Percentiles rank a stretch among this genome's conserved stretches.
phyloP scores from a whole-genome alignment of 1,140 invertebrate species.

The Drosophila ananassae region DNA sequence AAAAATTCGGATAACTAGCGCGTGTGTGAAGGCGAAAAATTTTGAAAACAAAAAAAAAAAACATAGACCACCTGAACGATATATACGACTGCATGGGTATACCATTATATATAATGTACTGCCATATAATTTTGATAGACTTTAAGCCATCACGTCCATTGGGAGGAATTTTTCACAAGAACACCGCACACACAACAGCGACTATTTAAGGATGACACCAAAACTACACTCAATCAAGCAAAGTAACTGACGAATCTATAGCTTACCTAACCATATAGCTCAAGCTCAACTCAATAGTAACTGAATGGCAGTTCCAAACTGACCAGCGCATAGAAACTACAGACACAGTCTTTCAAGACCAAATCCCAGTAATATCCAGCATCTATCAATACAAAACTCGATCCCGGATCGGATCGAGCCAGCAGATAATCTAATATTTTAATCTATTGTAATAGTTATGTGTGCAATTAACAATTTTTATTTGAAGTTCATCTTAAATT shows the following conservation, averaged over 20 bases:
- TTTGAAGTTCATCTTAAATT: constrained; percentile 28
- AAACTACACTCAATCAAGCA: constrained; percentile 66
- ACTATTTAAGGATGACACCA: constrained; percentile 28
- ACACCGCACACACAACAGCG: constrained; percentile 24
- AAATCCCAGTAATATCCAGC: constrained; percentile 39
- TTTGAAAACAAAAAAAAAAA: constrained; percentile 4
- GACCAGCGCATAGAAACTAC: constrained; percentile 70
- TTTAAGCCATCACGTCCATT: constrained; percentile 58
- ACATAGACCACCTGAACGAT: constrained; percentile 53
- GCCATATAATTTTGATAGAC: constrained; percentile 46
- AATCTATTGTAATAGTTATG: constrained; percentile 69
- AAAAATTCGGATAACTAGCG: constrained; percentile 66
- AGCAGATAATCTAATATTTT: constrained; percentile 32
- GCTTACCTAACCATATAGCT: constrained; percentile 70
- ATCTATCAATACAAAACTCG: constrained; percentile 6
- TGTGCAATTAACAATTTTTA: constrained; percentile 59
- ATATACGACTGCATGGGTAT: constrained; percentile 56
- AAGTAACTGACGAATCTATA: constrained; percentile 31
- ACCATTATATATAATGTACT: constrained; percentile 56
- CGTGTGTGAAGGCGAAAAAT: constrained; percentile 46
- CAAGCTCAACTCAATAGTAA: constrained; percentile 75
- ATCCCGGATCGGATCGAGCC: constrained; percentile 27
- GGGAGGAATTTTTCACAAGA: constrained; percentile 56
- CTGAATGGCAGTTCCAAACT: constrained; percentile 75
- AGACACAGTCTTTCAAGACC: constrained; percentile 68